Evolutionary conservation across 2,797 vertebrate genomes (phyloP).

Genomic region (Psittacula echo): DNA sequence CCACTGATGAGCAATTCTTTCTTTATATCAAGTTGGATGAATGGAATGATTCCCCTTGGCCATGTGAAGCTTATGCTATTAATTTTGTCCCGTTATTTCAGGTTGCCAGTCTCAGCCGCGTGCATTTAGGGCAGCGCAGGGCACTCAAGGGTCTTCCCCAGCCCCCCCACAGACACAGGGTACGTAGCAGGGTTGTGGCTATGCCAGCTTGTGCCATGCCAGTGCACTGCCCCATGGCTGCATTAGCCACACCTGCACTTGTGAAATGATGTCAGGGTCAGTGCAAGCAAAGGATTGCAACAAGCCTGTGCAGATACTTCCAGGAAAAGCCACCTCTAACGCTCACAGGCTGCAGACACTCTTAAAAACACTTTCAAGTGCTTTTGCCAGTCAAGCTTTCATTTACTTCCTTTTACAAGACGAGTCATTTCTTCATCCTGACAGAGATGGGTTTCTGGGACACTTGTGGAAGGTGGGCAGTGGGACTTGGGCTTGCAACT

Average conservation of each 20-base stretch:
- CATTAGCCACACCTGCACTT: neutral
- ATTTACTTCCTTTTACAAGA: neutral
- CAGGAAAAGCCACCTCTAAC: neutral
- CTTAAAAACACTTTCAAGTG: neutral
- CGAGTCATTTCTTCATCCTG: neutral
- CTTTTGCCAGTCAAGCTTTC: neutral
- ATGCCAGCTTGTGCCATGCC: neutral
- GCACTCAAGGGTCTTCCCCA: neutral
- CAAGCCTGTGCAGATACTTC: neutral
- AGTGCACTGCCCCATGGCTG: neutral
- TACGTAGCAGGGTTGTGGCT: neutral
- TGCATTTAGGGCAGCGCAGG: neutral
- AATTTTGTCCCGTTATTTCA: neutral
- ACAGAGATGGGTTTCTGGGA: neutral
- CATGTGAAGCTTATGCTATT: neutral
- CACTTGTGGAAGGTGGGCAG: neutral
- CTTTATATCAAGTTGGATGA: neutral
- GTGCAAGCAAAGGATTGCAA: neutral
- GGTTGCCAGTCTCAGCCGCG: neutral
- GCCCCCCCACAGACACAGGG: fast-evolving
- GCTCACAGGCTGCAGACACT: neutral
- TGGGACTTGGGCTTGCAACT: neutral
- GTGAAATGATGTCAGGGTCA: neutral
- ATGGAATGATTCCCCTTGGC: fast-evolving
- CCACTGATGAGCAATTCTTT: neutral